Evolutionary conservation across 2,113 vertebrate species (phyloP), one percentile per base, ranked within the genome.

Genomic region (Pimephales promelas): DNA sequence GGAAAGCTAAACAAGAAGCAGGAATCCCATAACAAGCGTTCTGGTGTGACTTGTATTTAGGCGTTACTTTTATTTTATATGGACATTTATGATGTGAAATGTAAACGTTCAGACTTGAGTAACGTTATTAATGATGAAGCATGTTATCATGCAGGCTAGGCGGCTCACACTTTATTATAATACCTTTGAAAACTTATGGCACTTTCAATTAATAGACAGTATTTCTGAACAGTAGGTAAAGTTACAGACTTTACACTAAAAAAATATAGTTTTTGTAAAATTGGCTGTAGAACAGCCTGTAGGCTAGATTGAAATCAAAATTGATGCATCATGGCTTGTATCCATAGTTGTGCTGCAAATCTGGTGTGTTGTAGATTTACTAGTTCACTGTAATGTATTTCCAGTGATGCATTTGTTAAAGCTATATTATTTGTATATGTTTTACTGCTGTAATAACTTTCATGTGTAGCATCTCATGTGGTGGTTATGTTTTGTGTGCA

Each of bases 111-210:
- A 24, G 68, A 71, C 13, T 26, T 24, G 24, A 47, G 45, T 18
- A 40, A 40, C 40, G 40, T 40, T 40, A 11, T 52, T 52, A 54
- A 47, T 75, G 56, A 78, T 62, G 22, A 34, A 61, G 75, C 75
- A 24, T 77, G 54, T 57, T 57, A 77, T 31, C 73, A 24, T 34
- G 22, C 22, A n/a, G 76, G 76, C 76, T 45, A 78, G 57, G 7
- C 8, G 7, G 74, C 54, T 10, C 22, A 20, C 14, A 62, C 7
- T 45, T 24, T 61, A 43, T 45, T 62, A 20, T 20, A 78, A 40
- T 10, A 34, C 5, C 6, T 59, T 43, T 28, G 36, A 18, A 18
- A 61, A 45, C 8, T 3, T 20, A 14, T 20, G 20, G 10, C 14
- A 4, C 14, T 59, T 57, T 24, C 34, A 62, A 10, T 45, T 3